Base-by-base conservation (phyloP, 2,888 invertebrate genomes). In the Lordiphosa fenestrarum region DNA sequence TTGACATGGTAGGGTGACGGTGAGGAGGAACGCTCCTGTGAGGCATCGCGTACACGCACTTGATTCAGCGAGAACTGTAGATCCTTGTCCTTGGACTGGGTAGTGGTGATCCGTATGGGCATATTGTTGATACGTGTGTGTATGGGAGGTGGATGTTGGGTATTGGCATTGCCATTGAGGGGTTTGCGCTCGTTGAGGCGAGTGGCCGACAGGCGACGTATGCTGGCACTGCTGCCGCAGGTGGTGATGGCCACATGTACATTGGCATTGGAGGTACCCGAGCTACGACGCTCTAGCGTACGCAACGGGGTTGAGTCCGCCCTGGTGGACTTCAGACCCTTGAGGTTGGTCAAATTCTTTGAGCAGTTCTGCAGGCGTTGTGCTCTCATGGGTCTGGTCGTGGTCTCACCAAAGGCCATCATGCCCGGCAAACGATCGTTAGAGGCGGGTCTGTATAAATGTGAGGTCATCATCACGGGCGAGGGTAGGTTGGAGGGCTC, bases 361-460 rank as follows among this genome's bases (percentile, higher is more conserved):
- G 53, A 51, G 23, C 55, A 53, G 2, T 4, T 48, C 7, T 52
- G 50, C 30, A 60, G 25, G 0, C 56, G 57, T 10, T 58, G 40
- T 0, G 64, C 56, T 0, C 59, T 59, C 9, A 4, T 4, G 0
- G 58, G n/a, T 3, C 19, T 6, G 6, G n/a, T 6, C 10, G 13
- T 36, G 7, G 37, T 12, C 3, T 48, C 55, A 33, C 53, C 19
- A n/a, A 55, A 74, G 0, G 73, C 66, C 44, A 70, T 61, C 62
- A 82, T 77, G n/a, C 74, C 68, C 1, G 86, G 85, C 53, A 80
- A 48, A 0, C 85, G 82, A 4, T 77, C 82, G 2, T 53, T 42
- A 0, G 73, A 69, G 2, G 58, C 12, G 1, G 6, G 56, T 1
- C 44, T 38, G 4, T 49, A 50, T 3, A 80, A 36, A 21, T 72